Percentiles rank a stretch among this genome's conserved stretches.
Conservation (phyloP, 2,888 invertebrate genomes). For the Drosophila melanocephala region DNA sequence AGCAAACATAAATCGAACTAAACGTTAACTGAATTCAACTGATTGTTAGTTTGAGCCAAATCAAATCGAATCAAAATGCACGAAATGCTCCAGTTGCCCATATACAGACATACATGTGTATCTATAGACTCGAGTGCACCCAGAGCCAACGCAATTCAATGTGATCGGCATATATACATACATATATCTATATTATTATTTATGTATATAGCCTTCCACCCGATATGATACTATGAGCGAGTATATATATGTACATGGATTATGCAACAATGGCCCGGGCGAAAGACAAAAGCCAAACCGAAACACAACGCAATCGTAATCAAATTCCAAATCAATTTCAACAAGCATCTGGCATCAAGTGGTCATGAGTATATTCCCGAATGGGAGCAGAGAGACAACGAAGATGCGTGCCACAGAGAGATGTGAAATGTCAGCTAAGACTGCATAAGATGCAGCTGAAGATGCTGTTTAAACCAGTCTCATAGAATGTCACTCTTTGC, state of each 20-base stretch:
- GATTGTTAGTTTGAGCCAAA: background rate
- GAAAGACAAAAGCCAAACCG: conserved; percentile 50
- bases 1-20: background rate
- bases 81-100: conserved; percentile 41
- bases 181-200: background rate
- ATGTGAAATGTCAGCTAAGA: conserved; percentile 14
- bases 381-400: conserved; percentile 34
- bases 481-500: conserved; percentile 30
- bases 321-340: conserved; percentile 53
- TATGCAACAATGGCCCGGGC: conserved; percentile 60
- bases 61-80: conserved; percentile 35
- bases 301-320: conserved; percentile 53
- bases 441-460: background rate
- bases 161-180: conserved; percentile 33
- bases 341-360: conserved; percentile 36
- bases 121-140: conserved; percentile 52
- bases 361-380: conserved; percentile 18
- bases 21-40: conserved; percentile 2
- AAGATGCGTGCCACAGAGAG: conserved; percentile 13
- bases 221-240: conserved; percentile 20
- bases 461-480: conserved; percentile 33
- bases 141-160: conserved; percentile 43
- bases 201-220: conserved; percentile 13
- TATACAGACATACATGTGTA: conserved; percentile 2
- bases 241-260: conserved; percentile 15